Percentiles rank a stretch among this genome's conserved stretches.
These are phyloP conservation scores for Bos indicus DNA, from an alignment of 2,113 vertebrate species.

Conservation along the genomic window DNA sequence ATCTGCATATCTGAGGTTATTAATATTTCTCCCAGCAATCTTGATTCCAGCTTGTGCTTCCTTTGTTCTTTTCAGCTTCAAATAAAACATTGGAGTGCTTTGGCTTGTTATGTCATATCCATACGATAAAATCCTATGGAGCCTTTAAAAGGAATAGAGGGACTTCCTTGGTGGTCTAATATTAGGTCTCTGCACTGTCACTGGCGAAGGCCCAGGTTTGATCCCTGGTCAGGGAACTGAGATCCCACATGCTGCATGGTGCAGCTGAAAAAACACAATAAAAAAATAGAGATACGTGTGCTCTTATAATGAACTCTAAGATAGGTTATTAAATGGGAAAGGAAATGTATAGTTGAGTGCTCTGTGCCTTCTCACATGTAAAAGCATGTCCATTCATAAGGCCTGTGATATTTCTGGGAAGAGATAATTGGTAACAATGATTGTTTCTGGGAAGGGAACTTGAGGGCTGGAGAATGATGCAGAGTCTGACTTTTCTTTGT, in stretches of 20 bases:
- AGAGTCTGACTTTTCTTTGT: not conserved
- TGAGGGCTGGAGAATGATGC: not conserved
- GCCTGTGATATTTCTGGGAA: not conserved
- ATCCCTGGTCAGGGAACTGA: not conserved
- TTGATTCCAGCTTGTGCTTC: no score
- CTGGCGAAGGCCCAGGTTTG: not conserved
- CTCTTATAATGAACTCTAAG: not conserved
- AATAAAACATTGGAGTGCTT: not conserved
- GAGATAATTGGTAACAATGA: not conserved
- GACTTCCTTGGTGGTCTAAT: not conserved
- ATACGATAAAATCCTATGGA: not conserved
- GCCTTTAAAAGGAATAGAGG: not conserved
- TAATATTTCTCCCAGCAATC: no score
- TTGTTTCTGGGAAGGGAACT: not conserved
- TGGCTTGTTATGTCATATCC: not conserved
- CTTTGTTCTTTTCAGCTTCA: slow-evolving; percentile 1
- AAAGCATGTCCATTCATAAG: not conserved
- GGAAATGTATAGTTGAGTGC: not conserved
- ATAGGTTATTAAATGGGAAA: not conserved
- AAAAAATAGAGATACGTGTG: not conserved
- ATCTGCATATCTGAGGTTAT: no score
- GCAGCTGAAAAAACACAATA: not conserved
- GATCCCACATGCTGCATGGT: not conserved
- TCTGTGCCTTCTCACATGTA: not conserved
- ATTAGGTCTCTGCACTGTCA: not conserved